A percentile compares a stretch with the other conserved stretches of the same genome.
phyloP scores from a whole-genome alignment of 2,888 invertebrate genomes.

The Sialis lutaria region DNA sequence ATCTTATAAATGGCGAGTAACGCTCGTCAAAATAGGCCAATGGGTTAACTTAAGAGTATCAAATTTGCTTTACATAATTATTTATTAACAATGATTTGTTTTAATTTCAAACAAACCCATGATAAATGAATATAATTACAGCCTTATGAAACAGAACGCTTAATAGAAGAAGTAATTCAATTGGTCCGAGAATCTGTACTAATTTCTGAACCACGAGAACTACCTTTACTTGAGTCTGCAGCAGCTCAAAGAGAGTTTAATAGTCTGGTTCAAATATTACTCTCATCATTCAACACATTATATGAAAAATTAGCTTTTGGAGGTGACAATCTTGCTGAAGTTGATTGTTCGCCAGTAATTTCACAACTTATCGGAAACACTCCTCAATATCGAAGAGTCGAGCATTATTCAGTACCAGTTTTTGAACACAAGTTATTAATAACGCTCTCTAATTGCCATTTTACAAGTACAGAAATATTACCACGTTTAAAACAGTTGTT shows the following conservation, averaged over 20 bases:
- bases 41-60: too few species aligned
- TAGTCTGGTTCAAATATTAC: slow-evolving; percentile 36
- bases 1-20: too few species aligned
- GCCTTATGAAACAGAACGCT: slow-evolving; percentile 55
- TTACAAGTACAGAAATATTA: slow-evolving; percentile 57
- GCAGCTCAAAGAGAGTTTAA: slow-evolving; percentile 30
- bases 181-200: slow-evolving; percentile 51
- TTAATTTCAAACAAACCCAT: too few species aligned
- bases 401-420: slow-evolving; percentile 26
- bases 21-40: too few species aligned
- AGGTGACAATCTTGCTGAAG: slow-evolving; percentile 45
- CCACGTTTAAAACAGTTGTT: slow-evolving; percentile 53
- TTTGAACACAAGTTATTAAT: slow-evolving; percentile 73
- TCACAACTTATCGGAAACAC: slow-evolving; percentile 48
- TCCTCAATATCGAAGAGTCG: slow-evolving; percentile 15
- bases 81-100: too few species aligned
- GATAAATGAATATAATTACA: slow-evolving; percentile 18
- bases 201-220: slow-evolving; percentile 49
- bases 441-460: slow-evolving; percentile 76
- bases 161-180: slow-evolving; percentile 55
- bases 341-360: slow-evolving; percentile 32
- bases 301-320: slow-evolving; percentile 55
- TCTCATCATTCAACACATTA: slow-evolving; percentile 44
- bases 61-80: too few species aligned
- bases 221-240: slow-evolving; percentile 32